phyloP scores from a whole-genome alignment of 2,797 vertebrate species.

The Halcyon chelicuti region DNA sequence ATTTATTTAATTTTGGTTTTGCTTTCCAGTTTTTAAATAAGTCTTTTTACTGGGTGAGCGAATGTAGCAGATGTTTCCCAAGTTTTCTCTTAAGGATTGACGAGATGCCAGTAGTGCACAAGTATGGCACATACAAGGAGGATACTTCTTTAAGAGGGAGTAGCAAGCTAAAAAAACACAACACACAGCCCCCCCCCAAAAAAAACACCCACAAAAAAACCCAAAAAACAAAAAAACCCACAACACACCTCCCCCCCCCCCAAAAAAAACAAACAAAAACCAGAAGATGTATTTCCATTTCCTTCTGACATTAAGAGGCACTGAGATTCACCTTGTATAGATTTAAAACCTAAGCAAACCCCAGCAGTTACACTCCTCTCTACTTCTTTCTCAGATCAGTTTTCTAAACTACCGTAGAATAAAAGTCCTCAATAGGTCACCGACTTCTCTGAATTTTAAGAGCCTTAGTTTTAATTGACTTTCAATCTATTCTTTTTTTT shows the following conservation, averaged over 20 bases:
- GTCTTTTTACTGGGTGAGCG: constrained; percentile 10
- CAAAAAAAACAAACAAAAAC: no score
- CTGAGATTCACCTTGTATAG: not conserved
- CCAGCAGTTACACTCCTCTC: not conserved
- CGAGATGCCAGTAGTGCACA: not conserved
- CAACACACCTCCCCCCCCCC: no score
- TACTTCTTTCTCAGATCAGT: not conserved
- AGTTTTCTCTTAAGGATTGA: constrained; percentile 6
- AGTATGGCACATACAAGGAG: not conserved
- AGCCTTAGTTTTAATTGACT: not conserved
- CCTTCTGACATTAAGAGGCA: not conserved
- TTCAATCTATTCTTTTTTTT: not conserved
- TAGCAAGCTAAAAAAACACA: not conserved
- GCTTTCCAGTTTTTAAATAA: not conserved
- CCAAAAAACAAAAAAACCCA: not conserved
- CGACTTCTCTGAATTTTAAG: not conserved
- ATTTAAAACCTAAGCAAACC: not conserved
- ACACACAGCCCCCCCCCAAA: no score
- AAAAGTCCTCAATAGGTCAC: not conserved
- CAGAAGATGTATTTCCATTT: not conserved
- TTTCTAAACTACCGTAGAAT: not conserved
- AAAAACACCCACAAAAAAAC: no score
- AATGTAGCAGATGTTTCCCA: constrained; percentile 1
- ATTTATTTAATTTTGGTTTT: not conserved
- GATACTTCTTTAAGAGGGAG: not conserved